Conservation (phyloP, 2,888 invertebrate genomes). For the Podabrus alpinus region DNA sequence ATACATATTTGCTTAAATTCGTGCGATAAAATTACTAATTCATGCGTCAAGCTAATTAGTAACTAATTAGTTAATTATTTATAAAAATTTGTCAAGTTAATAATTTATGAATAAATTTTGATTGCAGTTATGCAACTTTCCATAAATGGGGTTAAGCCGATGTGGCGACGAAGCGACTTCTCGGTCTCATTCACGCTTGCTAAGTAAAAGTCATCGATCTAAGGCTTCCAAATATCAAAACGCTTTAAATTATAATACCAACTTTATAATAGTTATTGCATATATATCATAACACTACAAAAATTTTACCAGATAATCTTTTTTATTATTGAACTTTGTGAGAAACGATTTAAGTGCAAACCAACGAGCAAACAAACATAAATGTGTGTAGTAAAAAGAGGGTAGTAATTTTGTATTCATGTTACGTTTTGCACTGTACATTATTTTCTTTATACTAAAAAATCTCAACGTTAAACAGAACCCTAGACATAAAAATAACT, state of each 20-base stretch:
- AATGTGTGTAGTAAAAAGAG: not conserved
- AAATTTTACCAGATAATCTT: not conserved
- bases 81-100: not conserved
- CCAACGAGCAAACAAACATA: not conserved
- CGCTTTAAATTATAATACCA: not conserved
- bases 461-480: not conserved
- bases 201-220: conserved; percentile 9
- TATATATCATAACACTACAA: not conserved
- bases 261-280: not conserved
- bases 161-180: conserved; percentile 9
- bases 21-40: not conserved
- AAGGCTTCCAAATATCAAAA: conserved; percentile 2
- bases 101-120: not conserved
- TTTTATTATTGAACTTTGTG: not conserved
- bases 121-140: not conserved
- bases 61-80: not conserved
- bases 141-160: conserved; percentile 8
- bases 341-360: not conserved
- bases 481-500: not conserved
- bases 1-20: not conserved
- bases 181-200: conserved; percentile 5
- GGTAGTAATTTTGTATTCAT: not conserved
- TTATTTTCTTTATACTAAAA: not conserved
- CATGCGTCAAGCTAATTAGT: not conserved
- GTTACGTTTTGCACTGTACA: not conserved